Conservation (phyloP, 2,888 invertebrate genomes). For the Drosophila macrospina region DNA sequence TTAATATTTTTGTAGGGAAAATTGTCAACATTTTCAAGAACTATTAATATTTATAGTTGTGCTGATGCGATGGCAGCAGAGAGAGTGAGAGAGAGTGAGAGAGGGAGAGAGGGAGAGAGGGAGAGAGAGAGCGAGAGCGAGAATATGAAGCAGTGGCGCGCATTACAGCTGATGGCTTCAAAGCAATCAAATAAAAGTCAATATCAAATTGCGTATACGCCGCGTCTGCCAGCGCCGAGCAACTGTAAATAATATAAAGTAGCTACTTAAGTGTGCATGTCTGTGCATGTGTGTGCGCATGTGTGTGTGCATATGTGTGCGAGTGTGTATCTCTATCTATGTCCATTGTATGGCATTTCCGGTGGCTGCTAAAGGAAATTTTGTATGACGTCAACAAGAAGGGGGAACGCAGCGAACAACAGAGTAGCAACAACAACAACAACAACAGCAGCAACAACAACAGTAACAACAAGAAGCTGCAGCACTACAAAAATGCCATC, state of each 20-base stretch:
- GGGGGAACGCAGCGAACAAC: slow-evolving; percentile 35
- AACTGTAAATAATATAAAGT: slow-evolving; percentile 63
- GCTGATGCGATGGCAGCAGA: background rate
- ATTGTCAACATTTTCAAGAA: slow-evolving; percentile 1
- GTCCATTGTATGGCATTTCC: slow-evolving; percentile 72
- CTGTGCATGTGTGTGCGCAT: slow-evolving; percentile 18
- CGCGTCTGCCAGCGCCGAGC: slow-evolving; percentile 46
- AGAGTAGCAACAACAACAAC: slow-evolving; percentile 27
- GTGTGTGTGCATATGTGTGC: slow-evolving; percentile 16
- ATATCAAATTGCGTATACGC: slow-evolving; percentile 69
- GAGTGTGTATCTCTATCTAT: slow-evolving; percentile 17
- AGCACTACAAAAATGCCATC: slow-evolving; percentile 42
- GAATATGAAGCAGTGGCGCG: background rate
- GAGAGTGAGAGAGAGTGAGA: background rate
- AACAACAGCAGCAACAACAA: slow-evolving; percentile 25
- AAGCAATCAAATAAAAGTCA: slow-evolving; percentile 44
- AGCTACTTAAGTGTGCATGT: slow-evolving; percentile 25
- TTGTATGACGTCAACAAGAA: slow-evolving; percentile 71
- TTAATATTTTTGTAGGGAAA: background rate
- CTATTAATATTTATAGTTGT: slow-evolving; percentile 28
- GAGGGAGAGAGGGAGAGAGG: background rate
- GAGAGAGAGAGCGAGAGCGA: background rate
- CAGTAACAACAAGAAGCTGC: too few relatives aligned
- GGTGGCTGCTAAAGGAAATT: slow-evolving; percentile 72
- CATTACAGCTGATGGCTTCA: slow-evolving; percentile 6